Conservation (phyloP, 1,140 invertebrate species). For the Lepidurus apus region DNA sequence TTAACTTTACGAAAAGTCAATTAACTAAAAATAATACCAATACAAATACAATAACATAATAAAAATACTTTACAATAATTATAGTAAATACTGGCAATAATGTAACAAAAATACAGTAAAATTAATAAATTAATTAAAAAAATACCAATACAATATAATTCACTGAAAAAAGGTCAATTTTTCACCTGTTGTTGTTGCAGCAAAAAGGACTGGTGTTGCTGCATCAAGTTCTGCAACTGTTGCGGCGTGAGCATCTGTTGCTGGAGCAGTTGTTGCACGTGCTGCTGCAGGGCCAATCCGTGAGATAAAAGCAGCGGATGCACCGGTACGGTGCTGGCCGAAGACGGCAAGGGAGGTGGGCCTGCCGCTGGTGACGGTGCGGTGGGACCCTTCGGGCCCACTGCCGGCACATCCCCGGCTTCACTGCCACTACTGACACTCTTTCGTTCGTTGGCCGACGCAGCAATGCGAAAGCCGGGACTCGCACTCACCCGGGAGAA, state of each 20-base stretch:
- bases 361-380: neutral
- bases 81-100: too few relatives aligned
- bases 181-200: slow-evolving; percentile 33
- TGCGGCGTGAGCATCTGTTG: slow-evolving; percentile 29
- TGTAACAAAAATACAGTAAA: neutral
- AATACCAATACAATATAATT: neutral
- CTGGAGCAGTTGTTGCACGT: slow-evolving; percentile 33
- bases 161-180: neutral
- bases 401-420: neutral
- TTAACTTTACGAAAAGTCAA: too few relatives aligned
- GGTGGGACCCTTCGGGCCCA: neutral
- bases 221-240: slow-evolving; percentile 21
- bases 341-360: too few relatives aligned
- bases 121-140: neutral
- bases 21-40: too few relatives aligned
- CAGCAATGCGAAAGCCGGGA: neutral
- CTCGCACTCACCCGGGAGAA: neutral
- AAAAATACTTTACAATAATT: too few relatives aligned
- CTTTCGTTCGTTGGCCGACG: neutral
- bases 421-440: slow-evolving; percentile 23
- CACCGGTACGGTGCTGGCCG: neutral
- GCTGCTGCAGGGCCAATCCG: slow-evolving; percentile 30
- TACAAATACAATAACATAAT: too few relatives aligned
- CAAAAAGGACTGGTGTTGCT: slow-evolving; percentile 25
- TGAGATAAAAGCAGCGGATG: slow-evolving; percentile 32